phyloP scores from a whole-genome alignment of 1,140 invertebrate species.

The Pseudomyrmex dendroicus region DNA sequence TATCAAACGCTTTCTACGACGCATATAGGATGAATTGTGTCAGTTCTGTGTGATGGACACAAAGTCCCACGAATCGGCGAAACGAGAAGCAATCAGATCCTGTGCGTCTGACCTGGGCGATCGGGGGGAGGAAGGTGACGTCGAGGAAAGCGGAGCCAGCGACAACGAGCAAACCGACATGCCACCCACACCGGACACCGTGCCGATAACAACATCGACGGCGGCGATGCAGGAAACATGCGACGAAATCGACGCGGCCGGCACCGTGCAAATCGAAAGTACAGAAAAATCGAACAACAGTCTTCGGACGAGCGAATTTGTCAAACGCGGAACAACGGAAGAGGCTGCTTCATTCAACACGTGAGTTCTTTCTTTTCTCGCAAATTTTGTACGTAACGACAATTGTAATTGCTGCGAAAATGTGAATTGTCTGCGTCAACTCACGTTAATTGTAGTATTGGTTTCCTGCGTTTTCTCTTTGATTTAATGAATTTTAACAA shows the following conservation, averaged over 20 bases:
- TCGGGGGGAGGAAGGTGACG: constrained; percentile 78
- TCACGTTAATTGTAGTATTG: background rate
- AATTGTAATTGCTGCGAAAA: background rate
- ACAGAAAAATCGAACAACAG: constrained; percentile 54
- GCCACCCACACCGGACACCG: constrained; percentile 81
- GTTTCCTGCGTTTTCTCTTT: too few species aligned
- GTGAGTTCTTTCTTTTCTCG: constrained; percentile 70
- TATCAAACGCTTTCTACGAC: background rate
- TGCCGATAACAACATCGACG: constrained; percentile 76
- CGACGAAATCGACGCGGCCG: constrained; percentile 77
- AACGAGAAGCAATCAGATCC: constrained; percentile 51
- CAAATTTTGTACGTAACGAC: background rate
- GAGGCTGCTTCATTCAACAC: constrained; percentile 81
- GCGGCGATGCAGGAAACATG: constrained; percentile 73
- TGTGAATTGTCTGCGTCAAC: background rate
- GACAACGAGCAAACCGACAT: constrained; percentile 77
- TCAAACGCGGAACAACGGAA: constrained; percentile 71
- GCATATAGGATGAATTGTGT: constrained; percentile 81
- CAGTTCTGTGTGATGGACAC: constrained; percentile 82
- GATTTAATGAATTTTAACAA: too few species aligned
- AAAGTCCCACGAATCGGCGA: constrained; percentile 72
- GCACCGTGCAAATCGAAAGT: constrained; percentile 42
- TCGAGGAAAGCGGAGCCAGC: constrained; percentile 74
- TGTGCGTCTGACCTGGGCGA: constrained; percentile 63
- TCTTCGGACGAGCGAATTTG: constrained; percentile 43